These are phyloP conservation scores for Corvus cornix DNA, from an alignment of 2,113 vertebrate genomes.

Conservation along the genomic window DNA sequence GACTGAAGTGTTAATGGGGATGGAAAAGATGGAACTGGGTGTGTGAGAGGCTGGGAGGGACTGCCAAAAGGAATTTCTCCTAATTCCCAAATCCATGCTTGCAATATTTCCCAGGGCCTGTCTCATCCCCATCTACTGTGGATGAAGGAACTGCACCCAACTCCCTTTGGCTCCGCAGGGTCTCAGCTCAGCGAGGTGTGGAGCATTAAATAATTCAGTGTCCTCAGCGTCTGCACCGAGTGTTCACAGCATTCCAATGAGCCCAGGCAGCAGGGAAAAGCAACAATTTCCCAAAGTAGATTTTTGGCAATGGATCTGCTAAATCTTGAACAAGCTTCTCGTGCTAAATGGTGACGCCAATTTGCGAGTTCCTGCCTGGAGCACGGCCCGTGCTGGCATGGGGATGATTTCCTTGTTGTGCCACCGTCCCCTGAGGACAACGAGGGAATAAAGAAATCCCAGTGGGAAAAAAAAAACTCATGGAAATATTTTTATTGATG, in stretches of 20 bases:
- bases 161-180: not conserved
- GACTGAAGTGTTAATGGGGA: rapidly evolving
- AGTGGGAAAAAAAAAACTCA: rapidly evolving
- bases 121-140: rapidly evolving
- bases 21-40: not conserved
- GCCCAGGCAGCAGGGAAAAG: rapidly evolving
- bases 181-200: not conserved
- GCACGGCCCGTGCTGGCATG: not conserved
- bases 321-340: not conserved
- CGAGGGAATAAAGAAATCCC: not conserved
- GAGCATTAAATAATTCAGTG: not conserved
- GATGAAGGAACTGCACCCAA: not conserved
- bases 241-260: slow-evolving; percentile 4
- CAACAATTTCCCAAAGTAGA: not conserved
- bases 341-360: not conserved
- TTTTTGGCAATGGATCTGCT: not conserved
- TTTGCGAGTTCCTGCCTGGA: not conserved
- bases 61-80: not conserved
- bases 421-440: not conserved
- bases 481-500: not conserved
- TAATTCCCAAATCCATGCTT: not conserved
- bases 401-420: not conserved
- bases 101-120: not conserved
- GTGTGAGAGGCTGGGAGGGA: not conserved
- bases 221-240: not conserved